phyloP scores from a whole-genome alignment of 1,140 invertebrate genomes.

The Akabosia matsudoensis region DNA sequence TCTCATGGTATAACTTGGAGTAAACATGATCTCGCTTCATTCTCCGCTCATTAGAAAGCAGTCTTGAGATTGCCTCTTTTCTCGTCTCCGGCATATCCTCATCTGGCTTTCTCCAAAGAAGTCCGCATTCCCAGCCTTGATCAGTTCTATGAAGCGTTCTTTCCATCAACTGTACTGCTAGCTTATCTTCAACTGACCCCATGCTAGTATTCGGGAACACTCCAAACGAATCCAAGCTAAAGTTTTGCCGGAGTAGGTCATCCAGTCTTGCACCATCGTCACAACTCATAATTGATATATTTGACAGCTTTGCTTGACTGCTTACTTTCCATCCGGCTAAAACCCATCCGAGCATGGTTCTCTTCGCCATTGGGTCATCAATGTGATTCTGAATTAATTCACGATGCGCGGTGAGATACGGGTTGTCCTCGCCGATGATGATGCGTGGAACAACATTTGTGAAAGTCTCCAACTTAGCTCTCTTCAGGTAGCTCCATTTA shows the following conservation, averaged over 20 bases:
- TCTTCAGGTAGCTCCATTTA: neutral
- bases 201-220: neutral
- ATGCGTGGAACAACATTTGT: neutral
- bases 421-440: neutral
- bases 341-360: neutral
- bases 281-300: too few species aligned
- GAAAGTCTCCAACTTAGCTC: neutral
- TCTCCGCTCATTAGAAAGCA: neutral
- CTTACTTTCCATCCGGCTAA: neutral
- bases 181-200: neutral
- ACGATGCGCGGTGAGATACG: neutral
- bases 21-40: neutral
- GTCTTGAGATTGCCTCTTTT: neutral
- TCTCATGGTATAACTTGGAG: neutral
- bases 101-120: neutral
- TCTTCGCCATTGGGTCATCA: neutral
- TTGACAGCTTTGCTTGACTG: too few species aligned
- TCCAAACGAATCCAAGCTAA: neutral
- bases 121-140: neutral
- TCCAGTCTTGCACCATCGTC: too few species aligned
- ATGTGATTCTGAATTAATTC: neutral
- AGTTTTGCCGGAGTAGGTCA: too few species aligned
- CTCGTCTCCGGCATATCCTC: neutral
- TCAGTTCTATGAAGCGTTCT: neutral
- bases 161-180: neutral